Evolutionary conservation across 2,113 vertebrate species (phyloP), one percentile per base, ranked within the genome.

Genomic region (Emydocephalus ijimae): DNA sequence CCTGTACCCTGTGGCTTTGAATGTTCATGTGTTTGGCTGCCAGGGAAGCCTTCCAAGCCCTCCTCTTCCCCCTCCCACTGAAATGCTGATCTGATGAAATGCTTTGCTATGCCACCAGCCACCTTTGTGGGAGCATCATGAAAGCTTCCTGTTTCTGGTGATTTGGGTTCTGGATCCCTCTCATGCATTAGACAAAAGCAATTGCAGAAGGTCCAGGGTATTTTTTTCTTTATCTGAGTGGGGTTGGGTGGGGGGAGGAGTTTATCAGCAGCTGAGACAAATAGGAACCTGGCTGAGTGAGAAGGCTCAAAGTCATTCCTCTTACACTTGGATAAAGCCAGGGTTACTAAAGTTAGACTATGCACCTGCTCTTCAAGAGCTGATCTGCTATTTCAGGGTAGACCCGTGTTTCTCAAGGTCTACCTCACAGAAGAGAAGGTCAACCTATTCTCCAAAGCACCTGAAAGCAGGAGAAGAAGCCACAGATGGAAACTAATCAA

Each of bases 1-100:
- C 20, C 4, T 0, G 7, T 24, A 0, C 29, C n/a, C 2, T 0
- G 0, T 1, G 91, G 18, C 0, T 8, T 3, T 50, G 55, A 89
- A 20, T 91, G 59, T 45, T 45, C 3, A 5, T 3, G 90, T 0
- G 0, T n/a, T 43, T 91, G 12, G n/a, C 59, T 1, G 87, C n/a
- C 0, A 21, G 0, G 1, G 85, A 0, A 39, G 2, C n/a, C 8
- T 85, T 92, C 61, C 26, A 3, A 29, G 26, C 61, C 69, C 69
- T 5, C 4, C 12, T 24, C 81, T 10, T n/a, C 45, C 3, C 12
- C 34, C 81, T 18, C 45, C 45, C 3, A 1, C 29, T 85, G 26
- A 26, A 45, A 45, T 2, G 45, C 87, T 89, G 64, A 86, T 89
- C 24, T 64, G 90, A 86, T 91, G 61, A 55, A 89, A 55, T 48